Evolutionary conservation across 2,888 invertebrate species (phyloP).

Genomic region (Lithophane leautieri): DNA sequence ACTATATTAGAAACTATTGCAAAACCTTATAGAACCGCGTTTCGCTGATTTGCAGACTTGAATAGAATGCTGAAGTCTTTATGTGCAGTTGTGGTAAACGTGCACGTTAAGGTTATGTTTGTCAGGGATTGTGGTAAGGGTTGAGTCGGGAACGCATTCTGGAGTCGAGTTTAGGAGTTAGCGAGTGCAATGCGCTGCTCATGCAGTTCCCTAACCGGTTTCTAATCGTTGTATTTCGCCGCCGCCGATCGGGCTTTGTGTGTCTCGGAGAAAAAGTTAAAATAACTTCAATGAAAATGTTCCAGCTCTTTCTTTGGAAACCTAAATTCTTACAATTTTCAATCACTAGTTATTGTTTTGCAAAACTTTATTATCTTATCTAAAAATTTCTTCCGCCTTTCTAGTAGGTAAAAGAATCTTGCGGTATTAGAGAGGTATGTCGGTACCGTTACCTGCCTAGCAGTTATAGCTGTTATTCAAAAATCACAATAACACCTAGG

Average conservation of each 20-base stretch:
- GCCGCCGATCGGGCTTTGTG: constrained; percentile 77
- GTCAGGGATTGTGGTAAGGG: constrained; percentile 66
- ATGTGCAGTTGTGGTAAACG: constrained; percentile 54
- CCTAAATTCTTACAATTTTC: constrained; percentile 20
- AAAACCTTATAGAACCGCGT: constrained; percentile 70
- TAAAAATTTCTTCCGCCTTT: background rate
- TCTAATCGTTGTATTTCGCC: constrained; percentile 84
- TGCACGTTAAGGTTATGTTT: constrained; percentile 73
- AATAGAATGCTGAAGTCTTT: constrained; percentile 62
- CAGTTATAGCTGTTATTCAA: constrained; percentile 34
- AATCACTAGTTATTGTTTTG: background rate
- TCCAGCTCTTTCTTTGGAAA: constrained; percentile 39
- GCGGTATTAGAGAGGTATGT: constrained; percentile 26
- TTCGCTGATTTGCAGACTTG: constrained; percentile 69
- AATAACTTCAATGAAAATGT: constrained; percentile 79
- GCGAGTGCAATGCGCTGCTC: constrained; percentile 81
- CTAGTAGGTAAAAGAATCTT: constrained; percentile 14
- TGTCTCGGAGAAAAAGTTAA: constrained; percentile 82
- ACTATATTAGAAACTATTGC: constrained; percentile 68
- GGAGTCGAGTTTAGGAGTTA: constrained; percentile 73
- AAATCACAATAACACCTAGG: constrained; percentile 37
- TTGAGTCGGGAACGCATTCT: constrained; percentile 70
- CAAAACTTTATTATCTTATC: background rate
- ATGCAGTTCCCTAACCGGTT: constrained; percentile 83
- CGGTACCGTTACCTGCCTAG: constrained; percentile 36